Percentiles rank a stretch among this genome's conserved stretches.
phyloP scores from a whole-genome alignment of 2,888 invertebrate species.

The Ashinkailepas kermadecensis region DNA sequence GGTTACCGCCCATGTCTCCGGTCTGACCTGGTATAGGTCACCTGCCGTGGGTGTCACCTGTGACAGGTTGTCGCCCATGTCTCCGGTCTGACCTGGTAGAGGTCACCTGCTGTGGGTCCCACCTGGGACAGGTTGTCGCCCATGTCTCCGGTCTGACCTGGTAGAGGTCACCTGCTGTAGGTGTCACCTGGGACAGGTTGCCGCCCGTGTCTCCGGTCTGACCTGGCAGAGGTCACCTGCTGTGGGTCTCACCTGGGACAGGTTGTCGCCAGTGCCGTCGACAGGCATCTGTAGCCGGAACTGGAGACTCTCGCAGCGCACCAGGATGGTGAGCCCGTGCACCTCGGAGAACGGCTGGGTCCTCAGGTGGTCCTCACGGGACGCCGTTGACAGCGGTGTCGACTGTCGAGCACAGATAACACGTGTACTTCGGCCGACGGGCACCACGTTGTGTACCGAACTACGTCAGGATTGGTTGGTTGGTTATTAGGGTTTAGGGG shows the following conservation, averaged over 20 bases:
- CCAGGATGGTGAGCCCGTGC: slow-evolving; percentile 74
- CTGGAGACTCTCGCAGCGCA: slow-evolving; percentile 72
- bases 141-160: slow-evolving; percentile 43
- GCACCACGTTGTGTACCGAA: too few species aligned
- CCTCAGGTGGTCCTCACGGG: slow-evolving; percentile 2
- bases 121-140: slow-evolving; percentile 64
- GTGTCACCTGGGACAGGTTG: slow-evolving; percentile 55
- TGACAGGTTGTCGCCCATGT: slow-evolving; percentile 56
- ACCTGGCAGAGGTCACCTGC: slow-evolving; percentile 18
- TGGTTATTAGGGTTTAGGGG: too few species aligned
- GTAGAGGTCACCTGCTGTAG: slow-evolving; percentile 23
- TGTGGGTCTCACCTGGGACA: slow-evolving; percentile 54
- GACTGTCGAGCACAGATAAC: not conserved
- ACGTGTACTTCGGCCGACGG: too few species aligned
- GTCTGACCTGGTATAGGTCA: not conserved
- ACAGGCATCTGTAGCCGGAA: slow-evolving; percentile 76
- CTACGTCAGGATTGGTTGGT: too few species aligned
- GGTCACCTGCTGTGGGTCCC: slow-evolving; percentile 25
- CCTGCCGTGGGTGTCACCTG: slow-evolving; percentile 45
- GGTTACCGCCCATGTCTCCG: slow-evolving; percentile 47
- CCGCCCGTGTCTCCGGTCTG: slow-evolving; percentile 56
- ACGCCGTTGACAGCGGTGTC: not conserved
- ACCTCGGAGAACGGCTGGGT: slow-evolving; percentile 12
- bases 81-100: not conserved
- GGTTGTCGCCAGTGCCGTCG: slow-evolving; percentile 63